phyloP scores from a whole-genome alignment of 2,113 vertebrate species.

The Poecilia latipinna region DNA sequence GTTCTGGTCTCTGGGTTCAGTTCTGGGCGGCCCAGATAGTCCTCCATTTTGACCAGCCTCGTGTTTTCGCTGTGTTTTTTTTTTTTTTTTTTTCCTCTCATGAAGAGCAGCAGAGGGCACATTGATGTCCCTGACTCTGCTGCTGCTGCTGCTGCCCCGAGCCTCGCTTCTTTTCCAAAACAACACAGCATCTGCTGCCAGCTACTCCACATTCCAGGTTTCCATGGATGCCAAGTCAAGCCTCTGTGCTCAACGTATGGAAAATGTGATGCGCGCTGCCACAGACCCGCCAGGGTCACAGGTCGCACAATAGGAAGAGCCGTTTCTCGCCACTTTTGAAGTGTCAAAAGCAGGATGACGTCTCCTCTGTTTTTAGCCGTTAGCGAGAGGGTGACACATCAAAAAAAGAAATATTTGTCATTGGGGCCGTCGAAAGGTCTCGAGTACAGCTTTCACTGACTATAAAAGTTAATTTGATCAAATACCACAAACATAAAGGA shows the following conservation, averaged over 20 bases:
- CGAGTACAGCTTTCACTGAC: not conserved
- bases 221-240: conserved; percentile 59
- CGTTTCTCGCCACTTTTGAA: conserved; percentile 14
- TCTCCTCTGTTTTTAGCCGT: not conserved
- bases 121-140: conserved; percentile 68
- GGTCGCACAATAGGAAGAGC: conserved; percentile 63
- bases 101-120: conserved; percentile 68
- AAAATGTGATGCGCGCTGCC: conserved; percentile 57
- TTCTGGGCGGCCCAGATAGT: conserved; percentile 52
- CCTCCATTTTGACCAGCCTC: conserved; percentile 71
- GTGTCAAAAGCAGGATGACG: conserved; percentile 10
- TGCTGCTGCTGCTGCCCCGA: conserved; percentile 44
- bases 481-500: conserved; percentile 34
- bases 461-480: conserved; percentile 13
- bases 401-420: not conserved
- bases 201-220: conserved; percentile 72
- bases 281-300: conserved; percentile 63
- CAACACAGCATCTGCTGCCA: conserved; percentile 74
- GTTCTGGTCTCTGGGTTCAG: conserved; percentile 37
- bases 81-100: conserved; percentile 46
- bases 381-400: conserved; percentile 7
- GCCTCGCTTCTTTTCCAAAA: conserved; percentile 61
- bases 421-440: not conserved
- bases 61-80: conserved; percentile 52
- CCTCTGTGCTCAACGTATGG: conserved; percentile 57